These are phyloP conservation scores for Alouatta palliata DNA, from an alignment of 2,113 vertebrate genomes.

Conservation along the genomic window DNA sequence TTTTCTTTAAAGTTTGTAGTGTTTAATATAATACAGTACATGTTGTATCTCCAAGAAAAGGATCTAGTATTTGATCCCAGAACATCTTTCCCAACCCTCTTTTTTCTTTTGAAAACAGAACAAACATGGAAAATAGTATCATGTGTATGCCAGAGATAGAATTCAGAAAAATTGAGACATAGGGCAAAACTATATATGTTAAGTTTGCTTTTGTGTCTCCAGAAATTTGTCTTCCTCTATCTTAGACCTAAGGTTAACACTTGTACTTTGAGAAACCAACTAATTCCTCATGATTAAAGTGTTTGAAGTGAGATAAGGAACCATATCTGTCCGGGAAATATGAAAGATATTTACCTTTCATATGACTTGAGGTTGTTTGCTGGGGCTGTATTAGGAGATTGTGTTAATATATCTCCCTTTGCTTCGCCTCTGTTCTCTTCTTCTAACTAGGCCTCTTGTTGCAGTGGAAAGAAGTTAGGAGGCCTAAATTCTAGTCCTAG, in stretches of 20 bases:
- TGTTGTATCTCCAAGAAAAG: neutral
- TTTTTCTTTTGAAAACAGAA: slow-evolving; percentile 2
- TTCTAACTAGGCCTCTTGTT: neutral
- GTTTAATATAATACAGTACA: neutral
- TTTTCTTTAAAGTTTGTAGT: neutral
- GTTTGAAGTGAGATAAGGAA: neutral
- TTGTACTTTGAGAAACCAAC: neutral
- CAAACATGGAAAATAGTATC: neutral
- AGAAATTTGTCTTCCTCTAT: neutral
- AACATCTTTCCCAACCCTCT: neutral
- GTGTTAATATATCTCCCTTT: neutral
- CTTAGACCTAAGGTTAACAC: neutral
- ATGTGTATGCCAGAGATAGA: neutral
- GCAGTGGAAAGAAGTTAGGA: neutral
- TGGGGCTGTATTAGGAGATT: neutral
- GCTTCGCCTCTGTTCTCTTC: neutral
- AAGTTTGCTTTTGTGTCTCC: neutral
- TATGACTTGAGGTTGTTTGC: neutral
- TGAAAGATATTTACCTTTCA: neutral
- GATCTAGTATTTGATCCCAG: neutral
- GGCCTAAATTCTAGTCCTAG: neutral
- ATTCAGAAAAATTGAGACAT: neutral
- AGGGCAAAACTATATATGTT: neutral
- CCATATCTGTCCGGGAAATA: neutral
- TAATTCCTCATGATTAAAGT: neutral